These are phyloP conservation scores for Hirtodrosophila duncani DNA, from an alignment of 2,888 invertebrate genomes.

Conservation along the genomic window DNA sequence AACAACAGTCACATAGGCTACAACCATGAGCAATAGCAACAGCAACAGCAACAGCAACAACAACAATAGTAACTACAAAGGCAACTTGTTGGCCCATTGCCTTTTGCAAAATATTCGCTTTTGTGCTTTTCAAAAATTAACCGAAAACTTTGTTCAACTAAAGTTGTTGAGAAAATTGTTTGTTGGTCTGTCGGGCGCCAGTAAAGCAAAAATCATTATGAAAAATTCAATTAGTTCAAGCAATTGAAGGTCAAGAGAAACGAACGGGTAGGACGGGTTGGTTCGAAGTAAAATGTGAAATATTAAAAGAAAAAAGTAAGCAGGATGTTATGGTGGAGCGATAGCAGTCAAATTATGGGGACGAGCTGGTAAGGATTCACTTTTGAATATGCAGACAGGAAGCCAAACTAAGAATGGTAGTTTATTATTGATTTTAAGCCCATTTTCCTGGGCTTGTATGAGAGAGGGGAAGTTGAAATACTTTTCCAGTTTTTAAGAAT, in stretches of 20 bases:
- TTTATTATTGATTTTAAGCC: no score
- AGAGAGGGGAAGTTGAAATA: no score
- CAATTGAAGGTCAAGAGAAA: constrained; percentile 23
- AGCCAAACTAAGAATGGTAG: no score
- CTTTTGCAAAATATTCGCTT: constrained; percentile 1
- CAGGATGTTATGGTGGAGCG: no score
- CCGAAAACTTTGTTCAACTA: constrained; percentile 17
- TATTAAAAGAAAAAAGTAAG: no score
- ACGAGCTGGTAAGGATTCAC: no score
- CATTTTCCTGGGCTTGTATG: no score
- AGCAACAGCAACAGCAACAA: constrained; percentile 15
- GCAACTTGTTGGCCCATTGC: constrained; percentile 27
- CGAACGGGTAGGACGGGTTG: no score
- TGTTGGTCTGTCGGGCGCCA: constrained; percentile 13
- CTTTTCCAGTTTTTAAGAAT: no score
- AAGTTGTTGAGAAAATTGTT: constrained; percentile 30
- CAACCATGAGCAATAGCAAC: constrained; percentile 6
- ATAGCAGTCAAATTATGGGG: no score
- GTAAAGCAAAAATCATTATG: constrained; percentile 33
- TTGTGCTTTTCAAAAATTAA: constrained; percentile 18
- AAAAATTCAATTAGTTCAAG: constrained; percentile 33
- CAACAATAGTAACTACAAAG: constrained; percentile 9
- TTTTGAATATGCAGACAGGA: no score
- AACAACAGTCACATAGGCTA: not conserved
- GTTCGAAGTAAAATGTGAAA: no score